Conservation (phyloP, 2,113 vertebrate species). For the Gasterosteus aculeatus region DNA sequence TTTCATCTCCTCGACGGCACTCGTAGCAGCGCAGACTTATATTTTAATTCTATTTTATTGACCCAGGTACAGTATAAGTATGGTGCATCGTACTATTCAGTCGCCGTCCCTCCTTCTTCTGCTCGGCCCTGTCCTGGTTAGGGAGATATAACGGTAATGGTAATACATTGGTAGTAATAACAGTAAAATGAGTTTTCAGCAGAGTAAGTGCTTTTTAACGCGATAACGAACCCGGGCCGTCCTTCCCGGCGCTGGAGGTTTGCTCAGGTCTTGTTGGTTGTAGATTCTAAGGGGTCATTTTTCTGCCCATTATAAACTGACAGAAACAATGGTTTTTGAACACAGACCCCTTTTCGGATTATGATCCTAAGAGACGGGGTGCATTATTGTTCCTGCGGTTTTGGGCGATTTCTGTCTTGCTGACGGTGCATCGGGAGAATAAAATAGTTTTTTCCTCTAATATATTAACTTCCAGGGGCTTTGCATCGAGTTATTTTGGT, state of each 20-base stretch:
- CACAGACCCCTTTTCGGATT: constrained; percentile 49
- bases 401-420: constrained; percentile 45
- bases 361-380: constrained; percentile 28
- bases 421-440: constrained; percentile 58
- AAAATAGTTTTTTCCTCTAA: constrained; percentile 43
- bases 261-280: constrained; percentile 1
- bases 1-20: not conserved
- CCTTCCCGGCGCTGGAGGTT: not conserved
- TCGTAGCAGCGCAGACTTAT: not conserved
- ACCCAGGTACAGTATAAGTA: not conserved
- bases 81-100: not conserved
- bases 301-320: constrained; percentile 21
- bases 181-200: constrained; percentile 23
- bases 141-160: constrained; percentile 12
- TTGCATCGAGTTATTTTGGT: constrained; percentile 62
- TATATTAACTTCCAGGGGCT: constrained; percentile 65
- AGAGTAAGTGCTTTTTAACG: constrained; percentile 7
- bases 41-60: constrained; percentile 3
- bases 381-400: constrained; percentile 31
- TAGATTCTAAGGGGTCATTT: constrained; percentile 19
- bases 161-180: constrained; percentile 16
- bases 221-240: not conserved
- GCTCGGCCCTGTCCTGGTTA: not conserved
- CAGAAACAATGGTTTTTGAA: constrained; percentile 2
- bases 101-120: constrained; percentile 5